phyloP scores from a whole-genome alignment of 35 echinoderm and acorn worm species.

The Ophiothrix spiculata region DNA sequence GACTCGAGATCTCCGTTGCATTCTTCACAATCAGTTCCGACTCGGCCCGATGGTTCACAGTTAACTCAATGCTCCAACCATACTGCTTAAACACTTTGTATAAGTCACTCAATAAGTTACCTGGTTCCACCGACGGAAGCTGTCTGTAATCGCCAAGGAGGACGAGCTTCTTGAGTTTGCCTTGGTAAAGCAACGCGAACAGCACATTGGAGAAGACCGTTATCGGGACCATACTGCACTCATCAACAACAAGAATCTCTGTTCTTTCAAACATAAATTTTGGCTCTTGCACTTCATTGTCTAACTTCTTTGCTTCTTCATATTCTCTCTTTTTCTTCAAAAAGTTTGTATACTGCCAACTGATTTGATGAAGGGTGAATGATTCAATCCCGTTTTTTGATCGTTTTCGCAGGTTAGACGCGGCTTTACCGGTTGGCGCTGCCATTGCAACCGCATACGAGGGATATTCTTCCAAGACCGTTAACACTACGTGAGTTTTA shows the following conservation, averaged over 20 bases:
- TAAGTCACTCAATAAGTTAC: slow-evolving; percentile 55
- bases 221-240: slow-evolving; percentile 77
- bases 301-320: not conserved
- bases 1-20: slow-evolving; percentile 31
- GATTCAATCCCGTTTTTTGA: not conserved
- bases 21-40: slow-evolving; percentile 49
- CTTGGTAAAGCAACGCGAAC: slow-evolving; percentile 24
- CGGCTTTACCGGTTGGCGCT: slow-evolving; percentile 65
- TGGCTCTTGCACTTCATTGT: not conserved
- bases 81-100: slow-evolving; percentile 8
- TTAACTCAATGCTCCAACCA: slow-evolving; percentile 29
- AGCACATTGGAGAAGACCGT: slow-evolving; percentile 34
- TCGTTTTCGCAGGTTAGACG: no score
- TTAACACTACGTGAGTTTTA: slow-evolving; percentile 68
- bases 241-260: slow-evolving; percentile 64
- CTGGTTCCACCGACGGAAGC: slow-evolving; percentile 60
- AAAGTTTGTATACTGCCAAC: slow-evolving; percentile 32
- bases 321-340: slow-evolving; percentile 15
- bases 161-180: slow-evolving; percentile 33
- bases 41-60: slow-evolving; percentile 33
- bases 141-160: slow-evolving; percentile 61
- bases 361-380: not conserved
- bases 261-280: slow-evolving; percentile 30
- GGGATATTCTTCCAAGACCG: not conserved
- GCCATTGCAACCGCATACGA: slow-evolving; percentile 41